Evolutionary conservation across 2,113 vertebrate species (phyloP).

Genomic region (Centropristis striata): DNA sequence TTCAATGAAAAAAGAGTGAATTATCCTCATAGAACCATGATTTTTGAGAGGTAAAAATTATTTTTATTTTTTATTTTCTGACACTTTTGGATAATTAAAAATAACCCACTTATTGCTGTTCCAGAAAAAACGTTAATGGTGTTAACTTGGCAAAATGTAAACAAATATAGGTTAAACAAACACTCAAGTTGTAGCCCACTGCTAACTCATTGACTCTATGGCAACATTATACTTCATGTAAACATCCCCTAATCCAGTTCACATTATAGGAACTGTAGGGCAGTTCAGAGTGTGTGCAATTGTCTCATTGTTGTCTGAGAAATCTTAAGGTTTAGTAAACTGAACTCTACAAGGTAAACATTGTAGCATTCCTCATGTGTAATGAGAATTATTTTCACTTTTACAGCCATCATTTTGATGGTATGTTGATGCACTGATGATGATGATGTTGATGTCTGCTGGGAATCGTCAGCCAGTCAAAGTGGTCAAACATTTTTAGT

Average conservation of each 20-base stretch:
- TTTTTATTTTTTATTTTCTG: too few relatives aligned
- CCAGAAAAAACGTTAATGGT: too few relatives aligned
- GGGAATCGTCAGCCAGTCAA: not conserved
- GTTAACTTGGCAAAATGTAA: not conserved
- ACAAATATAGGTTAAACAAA: not conserved
- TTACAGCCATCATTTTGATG: not conserved
- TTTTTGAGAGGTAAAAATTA: too few relatives aligned
- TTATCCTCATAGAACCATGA: too few relatives aligned
- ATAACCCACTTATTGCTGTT: too few relatives aligned
- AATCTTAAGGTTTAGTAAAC: not conserved
- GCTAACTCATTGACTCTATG: not conserved
- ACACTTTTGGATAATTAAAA: too few relatives aligned
- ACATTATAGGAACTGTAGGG: not conserved
- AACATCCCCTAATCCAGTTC: not conserved
- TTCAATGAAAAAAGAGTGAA: too few relatives aligned
- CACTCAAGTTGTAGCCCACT: too few relatives aligned
- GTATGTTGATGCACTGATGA: not conserved
- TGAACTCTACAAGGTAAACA: not conserved
- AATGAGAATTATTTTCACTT: rapidly evolving
- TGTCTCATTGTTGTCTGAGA: not conserved
- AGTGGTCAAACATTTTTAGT: not conserved
- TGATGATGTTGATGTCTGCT: not conserved
- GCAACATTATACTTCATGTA: too few relatives aligned
- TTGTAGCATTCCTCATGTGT: not conserved
- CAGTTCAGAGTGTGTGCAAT: not conserved